Evolutionary conservation across 2,888 invertebrate species (phyloP), one percentile per base, ranked within the genome.

Genomic region (Ornithoptera alexandrae): DNA sequence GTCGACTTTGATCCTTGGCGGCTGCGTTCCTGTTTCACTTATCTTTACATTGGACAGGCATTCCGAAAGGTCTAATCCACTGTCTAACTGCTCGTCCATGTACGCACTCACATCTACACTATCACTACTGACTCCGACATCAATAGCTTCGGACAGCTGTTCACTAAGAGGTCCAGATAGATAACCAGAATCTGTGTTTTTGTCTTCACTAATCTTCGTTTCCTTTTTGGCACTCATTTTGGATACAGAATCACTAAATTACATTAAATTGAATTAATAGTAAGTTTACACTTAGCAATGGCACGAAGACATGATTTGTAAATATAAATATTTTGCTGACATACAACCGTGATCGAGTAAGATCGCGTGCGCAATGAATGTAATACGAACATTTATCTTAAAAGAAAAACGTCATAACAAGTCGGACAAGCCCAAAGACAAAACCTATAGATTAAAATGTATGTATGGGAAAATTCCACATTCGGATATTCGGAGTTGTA

Each of bases 61-160:
- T 79, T 95, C 95, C 67, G 94, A 90, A 75, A 95, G 68, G 72
- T 77, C 81, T 71, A 87, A 92, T 77, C 95, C 96, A 90, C 95
- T 95, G 83, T 96, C 96, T 70, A 94, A 85, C 67, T 82, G 79
- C 69, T 70, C 78, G 57, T 71, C 73, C 65, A 65, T 30, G 53
- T 36, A 68, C 36, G 53, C 66, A 70, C 63, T 59, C 62, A 62
- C 62, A n/a, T 79, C 76, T 62, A 71, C 75, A 77, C 78, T 77
- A 72, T 77, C 82, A 85, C 81, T 73, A 66, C 73, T 76, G 80
- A 81, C 81, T 79, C 78, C 68, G 5, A 64, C 64, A 60, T 68
- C 81, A 79, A 66, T 73, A 74, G 24, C 62, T 57, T 62, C 69
- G 46, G 78, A 74, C 71, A 84, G 75, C 75, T 76, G 75, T 69